A percentile compares a stretch with the other conserved stretches of the same genome.
phyloP scores from a whole-genome alignment of 2,888 invertebrate genomes.

The Deilephila elpenor region DNA sequence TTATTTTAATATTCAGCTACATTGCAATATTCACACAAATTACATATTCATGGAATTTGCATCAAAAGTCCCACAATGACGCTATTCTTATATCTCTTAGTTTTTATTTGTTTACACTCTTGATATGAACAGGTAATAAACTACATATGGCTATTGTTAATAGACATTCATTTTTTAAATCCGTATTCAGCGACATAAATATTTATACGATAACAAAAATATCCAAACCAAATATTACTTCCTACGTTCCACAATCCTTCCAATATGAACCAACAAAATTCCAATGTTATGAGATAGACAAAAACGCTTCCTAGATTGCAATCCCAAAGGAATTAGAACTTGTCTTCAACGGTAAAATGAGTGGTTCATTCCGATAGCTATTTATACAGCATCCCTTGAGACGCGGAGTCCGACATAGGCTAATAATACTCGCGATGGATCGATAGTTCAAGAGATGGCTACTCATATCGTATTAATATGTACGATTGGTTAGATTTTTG shows the following conservation, averaged over 20 bases:
- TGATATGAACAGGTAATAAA: no score
- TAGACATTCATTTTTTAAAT: no score
- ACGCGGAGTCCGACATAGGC: not conserved
- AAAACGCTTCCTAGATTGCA: not conserved
- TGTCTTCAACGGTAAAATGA: slow-evolving; percentile 12
- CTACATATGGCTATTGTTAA: no score
- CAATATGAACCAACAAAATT: not conserved
- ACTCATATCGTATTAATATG: not conserved
- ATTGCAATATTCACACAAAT: no score
- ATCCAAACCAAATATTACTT: no score
- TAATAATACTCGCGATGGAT: slow-evolving; percentile 14
- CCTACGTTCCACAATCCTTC: not conserved
- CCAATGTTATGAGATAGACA: not conserved
- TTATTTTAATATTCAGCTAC: no score
- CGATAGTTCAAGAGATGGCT: not conserved
- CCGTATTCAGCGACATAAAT: no score
- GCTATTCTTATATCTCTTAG: no score
- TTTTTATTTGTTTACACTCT: no score
- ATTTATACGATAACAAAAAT: no score
- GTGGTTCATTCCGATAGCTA: slow-evolving; percentile 12
- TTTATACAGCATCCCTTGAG: slow-evolving; percentile 17
- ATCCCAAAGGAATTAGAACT: slow-evolving; percentile 19
- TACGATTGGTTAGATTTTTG: not conserved
- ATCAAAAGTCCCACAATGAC: no score
- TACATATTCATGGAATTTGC: no score